These are phyloP conservation scores for Callyntrura guangdongensis DNA, from an alignment of 2,888 invertebrate genomes.

Conservation along the genomic window DNA sequence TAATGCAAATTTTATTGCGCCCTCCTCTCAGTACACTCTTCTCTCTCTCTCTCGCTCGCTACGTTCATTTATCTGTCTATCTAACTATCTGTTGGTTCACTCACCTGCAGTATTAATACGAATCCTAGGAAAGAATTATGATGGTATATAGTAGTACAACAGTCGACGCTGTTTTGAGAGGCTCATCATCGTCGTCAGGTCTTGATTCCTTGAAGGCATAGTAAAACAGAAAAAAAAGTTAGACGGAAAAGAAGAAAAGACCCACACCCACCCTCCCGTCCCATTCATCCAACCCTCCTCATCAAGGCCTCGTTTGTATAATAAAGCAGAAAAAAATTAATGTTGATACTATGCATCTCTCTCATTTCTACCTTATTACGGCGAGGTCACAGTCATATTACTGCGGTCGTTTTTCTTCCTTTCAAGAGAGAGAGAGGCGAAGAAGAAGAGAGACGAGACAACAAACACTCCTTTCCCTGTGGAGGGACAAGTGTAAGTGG, in stretches of 20 bases:
- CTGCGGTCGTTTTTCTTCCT: conserved; percentile 25
- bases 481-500: conserved; percentile 62
- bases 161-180: conserved; percentile 15
- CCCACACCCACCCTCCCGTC: conserved; percentile 61
- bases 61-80: conserved; percentile 2
- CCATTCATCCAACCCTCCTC: conserved; percentile 60
- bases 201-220: conserved; percentile 64
- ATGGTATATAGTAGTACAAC: background rate
- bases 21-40: conserved; percentile 55
- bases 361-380: conserved; percentile 15
- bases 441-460: conserved; percentile 43
- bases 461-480: conserved; percentile 66
- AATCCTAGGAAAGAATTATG: conserved; percentile 55
- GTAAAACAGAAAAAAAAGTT: conserved; percentile 26
- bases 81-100: conserved; percentile 62
- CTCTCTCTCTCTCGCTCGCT: conserved; percentile 9
- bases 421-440: background rate
- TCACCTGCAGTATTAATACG: conserved; percentile 56
- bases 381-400: background rate
- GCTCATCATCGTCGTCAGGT: conserved; percentile 36
- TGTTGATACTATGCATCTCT: conserved; percentile 29
- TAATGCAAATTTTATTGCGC: conserved; percentile 79
- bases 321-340: conserved; percentile 38
- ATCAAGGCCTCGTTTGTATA: conserved; percentile 67
- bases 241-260: too few species aligned